Evolutionary conservation across 1,140 invertebrate species (phyloP).

Genomic region (Colletes latitarsis): DNA sequence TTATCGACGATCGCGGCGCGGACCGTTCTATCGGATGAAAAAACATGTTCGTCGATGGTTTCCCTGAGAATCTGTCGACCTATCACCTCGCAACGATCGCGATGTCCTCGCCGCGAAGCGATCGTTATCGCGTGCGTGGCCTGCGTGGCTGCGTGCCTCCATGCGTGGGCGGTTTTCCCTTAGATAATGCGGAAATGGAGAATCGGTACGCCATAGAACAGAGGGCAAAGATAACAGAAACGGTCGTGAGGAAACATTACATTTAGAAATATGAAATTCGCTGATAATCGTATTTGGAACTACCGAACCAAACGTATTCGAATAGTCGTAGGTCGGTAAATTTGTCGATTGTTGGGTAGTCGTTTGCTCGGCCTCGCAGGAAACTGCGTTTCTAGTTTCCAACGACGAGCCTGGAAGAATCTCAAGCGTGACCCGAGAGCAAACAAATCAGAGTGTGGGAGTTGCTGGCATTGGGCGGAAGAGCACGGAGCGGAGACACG

Average conservation of each 20-base stretch:
- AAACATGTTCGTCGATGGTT: background rate
- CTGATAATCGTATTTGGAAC: too few species aligned
- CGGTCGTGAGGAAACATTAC: too few species aligned
- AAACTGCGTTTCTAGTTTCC: background rate
- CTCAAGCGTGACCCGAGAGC: constrained; percentile 20
- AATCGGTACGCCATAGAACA: too few species aligned
- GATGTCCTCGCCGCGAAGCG: constrained; percentile 38
- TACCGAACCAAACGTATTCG: too few species aligned
- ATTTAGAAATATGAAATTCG: too few species aligned
- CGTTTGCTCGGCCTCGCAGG: too few species aligned
- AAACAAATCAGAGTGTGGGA: constrained; percentile 45
- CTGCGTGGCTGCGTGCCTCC: background rate
- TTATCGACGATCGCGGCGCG: constrained; percentile 27
- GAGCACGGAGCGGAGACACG: constrained; percentile 13
- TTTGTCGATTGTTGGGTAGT: background rate
- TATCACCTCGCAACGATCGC: constrained; percentile 30
- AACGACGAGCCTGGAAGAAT: background rate
- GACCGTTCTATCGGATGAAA: constrained; percentile 4
- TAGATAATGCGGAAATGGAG: too few species aligned
- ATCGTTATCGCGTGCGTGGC: constrained; percentile 45
- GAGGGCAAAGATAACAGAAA: too few species aligned
- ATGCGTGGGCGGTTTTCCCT: too few species aligned
- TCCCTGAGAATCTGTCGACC: constrained; percentile 49
- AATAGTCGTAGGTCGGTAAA: background rate
- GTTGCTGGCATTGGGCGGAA: constrained; percentile 40